These are phyloP conservation scores for Carduelis carduelis DNA, from an alignment of 2,797 vertebrate species.

Conservation along the genomic window DNA sequence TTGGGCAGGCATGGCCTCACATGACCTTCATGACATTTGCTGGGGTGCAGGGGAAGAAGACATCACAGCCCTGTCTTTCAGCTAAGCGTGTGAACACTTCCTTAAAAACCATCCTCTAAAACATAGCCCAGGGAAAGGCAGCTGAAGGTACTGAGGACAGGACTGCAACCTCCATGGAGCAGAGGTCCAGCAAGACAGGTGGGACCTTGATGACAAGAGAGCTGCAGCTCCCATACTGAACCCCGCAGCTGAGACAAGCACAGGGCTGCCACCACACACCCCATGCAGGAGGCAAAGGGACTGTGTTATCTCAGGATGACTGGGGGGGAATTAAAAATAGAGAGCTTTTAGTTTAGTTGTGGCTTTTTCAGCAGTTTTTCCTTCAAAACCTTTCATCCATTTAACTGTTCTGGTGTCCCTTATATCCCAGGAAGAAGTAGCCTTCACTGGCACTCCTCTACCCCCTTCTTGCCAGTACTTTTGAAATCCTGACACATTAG, in stretches of 20 bases:
- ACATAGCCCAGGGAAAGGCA: background rate
- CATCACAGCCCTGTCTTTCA: background rate
- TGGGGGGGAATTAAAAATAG: background rate
- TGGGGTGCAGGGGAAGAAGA: background rate
- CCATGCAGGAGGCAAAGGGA: background rate
- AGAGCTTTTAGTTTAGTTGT: background rate
- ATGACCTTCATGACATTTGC: background rate
- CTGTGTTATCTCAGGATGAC: background rate
- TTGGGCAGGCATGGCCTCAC: background rate
- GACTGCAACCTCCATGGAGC: background rate
- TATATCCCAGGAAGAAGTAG: background rate
- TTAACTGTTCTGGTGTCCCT: background rate
- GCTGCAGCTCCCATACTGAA: background rate
- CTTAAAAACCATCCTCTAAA: background rate
- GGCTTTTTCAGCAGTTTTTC: background rate
- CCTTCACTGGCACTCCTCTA: background rate
- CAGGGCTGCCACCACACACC: background rate
- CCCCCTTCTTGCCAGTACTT: background rate
- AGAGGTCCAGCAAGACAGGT: background rate
- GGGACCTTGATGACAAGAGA: background rate
- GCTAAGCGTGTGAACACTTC: background rate
- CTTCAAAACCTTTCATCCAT: background rate
- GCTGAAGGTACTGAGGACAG: background rate
- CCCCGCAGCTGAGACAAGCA: accelerated
- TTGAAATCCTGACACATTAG: background rate